Evolutionary conservation across 1,140 invertebrate genomes (phyloP), one percentile per base, ranked within the genome.

Genomic region (Papilio polytes): DNA sequence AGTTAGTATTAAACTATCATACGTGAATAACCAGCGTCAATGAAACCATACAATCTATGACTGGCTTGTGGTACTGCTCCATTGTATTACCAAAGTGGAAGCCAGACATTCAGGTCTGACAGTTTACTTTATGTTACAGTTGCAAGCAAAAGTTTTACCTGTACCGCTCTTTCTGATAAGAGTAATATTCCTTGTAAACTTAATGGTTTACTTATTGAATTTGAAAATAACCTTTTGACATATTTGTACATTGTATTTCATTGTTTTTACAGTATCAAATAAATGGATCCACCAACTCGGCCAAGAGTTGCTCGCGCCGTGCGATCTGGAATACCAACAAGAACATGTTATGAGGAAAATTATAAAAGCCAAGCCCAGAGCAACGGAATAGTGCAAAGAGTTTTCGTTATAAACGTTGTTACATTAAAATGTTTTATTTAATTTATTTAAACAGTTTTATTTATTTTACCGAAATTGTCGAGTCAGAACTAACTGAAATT

Each of bases 231-330:
- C 12, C 13, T 63, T 13, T 22, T 63, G 22, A 22, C 31, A 9
- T 22, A 59, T 26, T 15, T 36, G 8, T 26, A 70, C 3, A 70
- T 74, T 53, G 46, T 18, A 18, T 51, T 59, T 74, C 8, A 74
- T 66, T 74, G 59, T 56, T 56, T 22, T 96, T 97, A 76, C 94
- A 98, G 99, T 99, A 18, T 98, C 98, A 6, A 99, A 99, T 95
- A 99, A 99, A 96, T 99, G 99, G 99, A 97, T 99, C 74, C 99
- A 99, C 92, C 98, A 99, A 94, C 94, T 97, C 82, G 99, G 98
- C 18, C 98, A 99, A 95, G 98, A 99, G 94, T 98, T 99, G 86
- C 91, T 96, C 74, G 96, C 97, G 88, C 98, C 98, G 0, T 99
- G 98, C 92, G 96, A 95, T 70, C 90, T 97, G 70, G 96, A 96